Evolutionary conservation across 2,113 vertebrate species (phyloP).

Genomic region (Merops nubicus): DNA sequence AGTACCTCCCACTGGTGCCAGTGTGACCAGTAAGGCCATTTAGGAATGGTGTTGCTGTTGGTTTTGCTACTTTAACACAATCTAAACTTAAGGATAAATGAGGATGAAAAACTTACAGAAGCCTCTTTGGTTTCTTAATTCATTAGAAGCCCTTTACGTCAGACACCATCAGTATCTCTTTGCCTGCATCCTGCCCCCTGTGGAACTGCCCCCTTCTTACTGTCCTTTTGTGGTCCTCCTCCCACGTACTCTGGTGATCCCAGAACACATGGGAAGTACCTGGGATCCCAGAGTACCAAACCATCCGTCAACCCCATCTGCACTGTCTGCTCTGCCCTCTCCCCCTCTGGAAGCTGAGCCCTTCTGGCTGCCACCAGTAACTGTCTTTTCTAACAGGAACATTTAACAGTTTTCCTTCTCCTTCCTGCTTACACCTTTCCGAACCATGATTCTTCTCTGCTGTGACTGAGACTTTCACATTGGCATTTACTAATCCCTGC

Average conservation of each 20-base stretch:
- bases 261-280: neutral
- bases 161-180: neutral
- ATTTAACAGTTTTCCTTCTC: neutral
- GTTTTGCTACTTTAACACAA: neutral
- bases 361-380: neutral
- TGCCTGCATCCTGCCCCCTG: neutral
- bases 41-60: neutral
- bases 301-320: neutral
- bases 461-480: neutral
- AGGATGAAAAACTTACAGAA: neutral
- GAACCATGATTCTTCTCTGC: neutral
- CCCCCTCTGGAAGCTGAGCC: neutral
- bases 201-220: neutral
- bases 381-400: too few relatives aligned
- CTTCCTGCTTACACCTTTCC: neutral
- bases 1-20: neutral
- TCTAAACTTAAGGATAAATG: neutral
- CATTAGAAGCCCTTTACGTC: neutral
- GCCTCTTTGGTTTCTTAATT: neutral
- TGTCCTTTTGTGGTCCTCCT: fast-evolving
- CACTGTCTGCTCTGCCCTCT: neutral
- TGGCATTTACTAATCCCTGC: neutral
- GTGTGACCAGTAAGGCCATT: neutral
- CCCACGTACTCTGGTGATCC: neutral
- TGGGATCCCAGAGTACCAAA: neutral